phyloP scores from a whole-genome alignment of 2,797 vertebrate genomes.

The Lateolabrax maculatus region DNA sequence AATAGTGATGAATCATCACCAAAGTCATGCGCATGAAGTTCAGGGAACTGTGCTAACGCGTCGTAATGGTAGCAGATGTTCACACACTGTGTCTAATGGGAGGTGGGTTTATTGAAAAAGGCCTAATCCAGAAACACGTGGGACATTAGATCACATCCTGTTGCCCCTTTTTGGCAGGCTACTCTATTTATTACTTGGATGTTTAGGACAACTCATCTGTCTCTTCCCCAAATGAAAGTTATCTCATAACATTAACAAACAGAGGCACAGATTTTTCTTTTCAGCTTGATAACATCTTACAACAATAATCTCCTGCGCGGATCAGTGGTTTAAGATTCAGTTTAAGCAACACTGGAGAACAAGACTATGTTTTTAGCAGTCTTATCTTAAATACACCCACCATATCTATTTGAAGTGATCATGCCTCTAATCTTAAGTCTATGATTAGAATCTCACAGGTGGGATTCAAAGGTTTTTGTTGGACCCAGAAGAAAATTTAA shows the following conservation, averaged over 20 bases:
- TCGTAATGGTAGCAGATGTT: constrained; percentile 51
- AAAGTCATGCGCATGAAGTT: not conserved
- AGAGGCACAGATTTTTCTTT: not conserved
- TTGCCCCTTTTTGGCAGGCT: constrained; percentile 35
- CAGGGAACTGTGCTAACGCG: constrained; percentile 9
- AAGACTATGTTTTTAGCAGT: not conserved
- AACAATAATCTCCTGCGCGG: not conserved
- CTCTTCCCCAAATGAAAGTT: constrained; percentile 6
- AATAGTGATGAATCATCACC: not conserved
- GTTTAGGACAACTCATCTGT: constrained; percentile 29
- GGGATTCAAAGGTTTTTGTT: not conserved
- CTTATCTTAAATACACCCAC: not conserved
- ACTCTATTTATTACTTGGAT: constrained; percentile 30
- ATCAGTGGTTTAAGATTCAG: not conserved
- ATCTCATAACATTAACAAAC: not conserved
- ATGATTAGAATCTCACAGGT: no score
- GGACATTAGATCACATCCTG: constrained; percentile 66
- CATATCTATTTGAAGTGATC: constrained; percentile 16
- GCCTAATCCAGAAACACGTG: constrained; percentile 35
- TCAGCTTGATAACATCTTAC: not conserved
- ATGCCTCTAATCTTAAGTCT: not conserved
- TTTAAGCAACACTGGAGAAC: not conserved
- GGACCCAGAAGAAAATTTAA: constrained; percentile 9
- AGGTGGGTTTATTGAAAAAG: constrained; percentile 31
- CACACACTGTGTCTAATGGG: constrained; percentile 24